Conservation (phyloP, 1,140 invertebrate species). For the Proctacanthus coquilletti region DNA sequence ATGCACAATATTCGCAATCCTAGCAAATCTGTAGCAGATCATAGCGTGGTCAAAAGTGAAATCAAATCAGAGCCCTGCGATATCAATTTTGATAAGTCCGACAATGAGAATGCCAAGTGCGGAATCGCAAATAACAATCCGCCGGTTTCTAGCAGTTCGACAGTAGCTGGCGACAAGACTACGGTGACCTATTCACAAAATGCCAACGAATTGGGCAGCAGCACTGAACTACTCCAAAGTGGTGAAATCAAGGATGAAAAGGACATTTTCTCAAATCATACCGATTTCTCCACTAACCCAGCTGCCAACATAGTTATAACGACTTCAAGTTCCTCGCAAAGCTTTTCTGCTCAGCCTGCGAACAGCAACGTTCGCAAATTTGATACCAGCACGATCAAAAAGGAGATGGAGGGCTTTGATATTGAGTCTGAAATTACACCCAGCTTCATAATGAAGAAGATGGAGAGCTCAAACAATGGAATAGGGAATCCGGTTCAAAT, state of each 20-base stretch:
- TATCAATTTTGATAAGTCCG: background rate
- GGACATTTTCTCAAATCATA: too few species aligned
- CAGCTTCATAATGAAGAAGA: constrained; percentile 28
- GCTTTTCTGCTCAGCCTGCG: background rate
- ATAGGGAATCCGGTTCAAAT: background rate
- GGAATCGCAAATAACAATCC: too few species aligned
- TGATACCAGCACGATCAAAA: constrained; percentile 14
- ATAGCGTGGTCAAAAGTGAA: constrained; percentile 3
- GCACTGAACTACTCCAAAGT: background rate
- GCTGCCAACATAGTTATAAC: too few species aligned
- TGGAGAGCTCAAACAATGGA: constrained; percentile 17
- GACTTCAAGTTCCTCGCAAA: too few species aligned
- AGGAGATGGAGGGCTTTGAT: constrained; percentile 25
- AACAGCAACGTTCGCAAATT: too few species aligned
- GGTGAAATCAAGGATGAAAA: background rate
- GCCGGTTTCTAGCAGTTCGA: too few species aligned
- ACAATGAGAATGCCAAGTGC: background rate
- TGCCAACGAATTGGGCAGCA: too few species aligned
- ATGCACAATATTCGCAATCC: too few species aligned
- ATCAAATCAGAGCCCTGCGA: background rate
- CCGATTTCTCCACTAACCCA: too few species aligned
- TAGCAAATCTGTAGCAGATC: too few species aligned
- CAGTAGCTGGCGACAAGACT: too few species aligned
- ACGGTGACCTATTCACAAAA: too few species aligned
- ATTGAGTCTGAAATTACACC: constrained; percentile 27